phyloP scores from a whole-genome alignment of 2,113 vertebrate species.

The Haemorhous mexicanus region DNA sequence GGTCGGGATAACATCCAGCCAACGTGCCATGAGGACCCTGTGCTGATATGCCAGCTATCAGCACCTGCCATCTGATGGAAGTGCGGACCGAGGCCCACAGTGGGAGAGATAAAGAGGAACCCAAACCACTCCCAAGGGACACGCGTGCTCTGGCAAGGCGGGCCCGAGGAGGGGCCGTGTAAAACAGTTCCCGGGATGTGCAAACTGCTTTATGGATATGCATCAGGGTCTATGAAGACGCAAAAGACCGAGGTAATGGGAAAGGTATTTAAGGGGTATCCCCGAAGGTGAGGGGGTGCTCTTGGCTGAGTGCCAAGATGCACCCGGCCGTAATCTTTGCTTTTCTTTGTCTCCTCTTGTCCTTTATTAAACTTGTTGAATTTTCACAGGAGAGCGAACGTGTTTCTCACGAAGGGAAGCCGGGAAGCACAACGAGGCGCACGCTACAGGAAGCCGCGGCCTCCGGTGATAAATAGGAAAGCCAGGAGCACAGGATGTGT shows the following conservation, averaged over 20 bases:
- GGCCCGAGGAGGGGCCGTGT: not conserved
- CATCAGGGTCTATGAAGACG: not conserved
- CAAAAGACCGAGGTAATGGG: not conserved
- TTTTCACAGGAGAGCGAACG: not conserved
- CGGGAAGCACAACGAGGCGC: not conserved
- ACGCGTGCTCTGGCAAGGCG: not conserved
- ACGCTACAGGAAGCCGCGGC: constrained; percentile 71
- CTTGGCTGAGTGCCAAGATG: not conserved
- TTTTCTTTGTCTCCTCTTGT: not conserved
- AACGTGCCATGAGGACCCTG: not conserved
- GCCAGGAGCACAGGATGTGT: constrained; percentile 66
- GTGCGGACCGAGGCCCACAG: not conserved
- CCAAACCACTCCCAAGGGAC: not conserved
- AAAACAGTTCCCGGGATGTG: not conserved
- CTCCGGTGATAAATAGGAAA: constrained; percentile 76
- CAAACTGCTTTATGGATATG: not conserved
- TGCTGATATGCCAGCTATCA: not conserved
- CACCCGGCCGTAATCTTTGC: not conserved
- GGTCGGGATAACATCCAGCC: not conserved
- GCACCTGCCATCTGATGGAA: not conserved
- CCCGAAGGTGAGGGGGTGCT: not conserved
- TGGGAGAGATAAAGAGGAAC: not conserved
- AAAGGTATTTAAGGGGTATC: no score
- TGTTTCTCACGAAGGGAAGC: not conserved
- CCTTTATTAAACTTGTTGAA: not conserved